phyloP scores from a whole-genome alignment of 2,113 vertebrate species.

The Xiphophorus maculatus region DNA sequence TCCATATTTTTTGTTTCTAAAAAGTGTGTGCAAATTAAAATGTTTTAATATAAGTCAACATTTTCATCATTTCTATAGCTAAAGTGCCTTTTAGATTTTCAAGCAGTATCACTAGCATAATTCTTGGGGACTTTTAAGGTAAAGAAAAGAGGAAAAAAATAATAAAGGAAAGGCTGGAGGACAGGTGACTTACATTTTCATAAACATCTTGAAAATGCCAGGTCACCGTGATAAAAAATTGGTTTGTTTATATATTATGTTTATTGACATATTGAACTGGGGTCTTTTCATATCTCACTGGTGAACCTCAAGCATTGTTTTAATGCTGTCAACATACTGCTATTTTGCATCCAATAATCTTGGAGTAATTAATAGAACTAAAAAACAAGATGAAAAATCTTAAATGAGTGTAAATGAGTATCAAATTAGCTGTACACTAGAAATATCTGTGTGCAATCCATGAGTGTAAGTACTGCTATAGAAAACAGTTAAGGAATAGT shows the following conservation, averaged over 20 bases:
- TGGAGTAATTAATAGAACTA: not conserved
- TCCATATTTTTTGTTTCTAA: no score
- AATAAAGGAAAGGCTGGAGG: slow-evolving; percentile 10
- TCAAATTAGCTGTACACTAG: no score
- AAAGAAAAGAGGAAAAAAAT: not conserved
- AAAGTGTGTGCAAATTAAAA: not conserved
- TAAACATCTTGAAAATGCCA: slow-evolving; percentile 56
- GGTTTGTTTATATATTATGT: slow-evolving; percentile 36
- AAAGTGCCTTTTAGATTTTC: slow-evolving; percentile 7
- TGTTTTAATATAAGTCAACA: not conserved
- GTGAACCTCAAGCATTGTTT: not conserved
- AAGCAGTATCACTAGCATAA: slow-evolving; percentile 19
- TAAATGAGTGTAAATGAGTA: not conserved
- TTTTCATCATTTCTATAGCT: not conserved
- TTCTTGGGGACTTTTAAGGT: slow-evolving; percentile 22
- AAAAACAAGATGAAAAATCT: not conserved
- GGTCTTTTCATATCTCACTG: slow-evolving; percentile 21
- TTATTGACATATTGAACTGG: slow-evolving; percentile 34
- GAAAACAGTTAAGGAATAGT: no score
- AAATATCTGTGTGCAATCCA: no score
- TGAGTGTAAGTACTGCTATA: not conserved
- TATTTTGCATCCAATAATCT: not conserved
- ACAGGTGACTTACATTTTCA: slow-evolving; percentile 41
- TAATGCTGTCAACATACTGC: slow-evolving; percentile 7
- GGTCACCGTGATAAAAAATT: slow-evolving; percentile 37